A percentile compares a stretch with the other conserved stretches of the same genome.
phyloP scores from a whole-genome alignment of 1,140 invertebrate genomes.

The Drosophila sucinea region DNA sequence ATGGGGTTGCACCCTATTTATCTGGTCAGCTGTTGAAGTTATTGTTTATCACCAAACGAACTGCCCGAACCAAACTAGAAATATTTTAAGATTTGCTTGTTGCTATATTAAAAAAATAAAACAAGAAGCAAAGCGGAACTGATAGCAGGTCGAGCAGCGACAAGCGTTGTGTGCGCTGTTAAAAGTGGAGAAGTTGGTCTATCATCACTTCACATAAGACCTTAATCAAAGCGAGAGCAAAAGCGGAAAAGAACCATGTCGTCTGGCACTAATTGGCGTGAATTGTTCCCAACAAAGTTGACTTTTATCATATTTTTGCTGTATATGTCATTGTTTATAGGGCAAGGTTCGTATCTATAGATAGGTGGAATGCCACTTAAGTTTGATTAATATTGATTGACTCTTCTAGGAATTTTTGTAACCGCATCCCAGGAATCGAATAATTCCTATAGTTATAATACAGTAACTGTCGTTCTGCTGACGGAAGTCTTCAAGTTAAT shows the following conservation, averaged over 20 bases:
- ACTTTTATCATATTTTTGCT: conserved; percentile 91
- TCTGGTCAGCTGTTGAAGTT: neutral
- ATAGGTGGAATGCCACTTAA: neutral
- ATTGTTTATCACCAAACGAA: conserved; percentile 49
- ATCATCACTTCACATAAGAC: neutral
- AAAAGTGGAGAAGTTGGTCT: conserved; percentile 4
- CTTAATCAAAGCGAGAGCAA: neutral
- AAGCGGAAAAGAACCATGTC: conserved; percentile 53
- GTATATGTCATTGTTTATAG: conserved; percentile 92
- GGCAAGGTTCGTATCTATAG: conserved; percentile 87
- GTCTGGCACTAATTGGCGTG: conserved; percentile 84
- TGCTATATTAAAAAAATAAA: conserved; percentile 16
- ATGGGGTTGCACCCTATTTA: neutral
- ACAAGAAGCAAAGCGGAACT: conserved; percentile 18
- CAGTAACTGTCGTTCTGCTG: conserved; percentile 92
- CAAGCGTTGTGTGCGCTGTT: neutral
- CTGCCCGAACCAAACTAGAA: neutral
- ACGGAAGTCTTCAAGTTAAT: conserved; percentile 95
- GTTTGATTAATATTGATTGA: conserved; percentile 5
- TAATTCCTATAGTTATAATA: conserved; percentile 94
- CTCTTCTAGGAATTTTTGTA: conserved; percentile 92
- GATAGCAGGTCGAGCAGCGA: conserved; percentile 42
- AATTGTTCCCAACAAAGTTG: conserved; percentile 92
- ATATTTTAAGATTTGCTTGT: conserved; percentile 33
- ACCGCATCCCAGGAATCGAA: conserved; percentile 93